Evolutionary conservation across 2,888 invertebrate species (phyloP), one percentile per base, ranked within the genome.

Genomic region (Zele albiditarsus): DNA sequence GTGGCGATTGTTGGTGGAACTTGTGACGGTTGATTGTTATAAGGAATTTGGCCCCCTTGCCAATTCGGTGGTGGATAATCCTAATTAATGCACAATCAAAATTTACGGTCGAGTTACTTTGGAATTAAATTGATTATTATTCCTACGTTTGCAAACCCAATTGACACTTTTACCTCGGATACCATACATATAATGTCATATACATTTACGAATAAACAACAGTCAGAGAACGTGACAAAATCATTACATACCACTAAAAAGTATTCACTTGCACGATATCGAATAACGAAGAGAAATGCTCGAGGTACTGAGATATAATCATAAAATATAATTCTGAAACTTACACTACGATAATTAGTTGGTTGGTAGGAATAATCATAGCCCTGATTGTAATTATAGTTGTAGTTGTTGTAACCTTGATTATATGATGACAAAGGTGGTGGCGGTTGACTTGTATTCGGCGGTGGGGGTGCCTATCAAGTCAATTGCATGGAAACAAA

Each of bases 1-100:
- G 84, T 78, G 14, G 82, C 76, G 71, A 86, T 80, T 3, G 86
- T 76, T 4, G 88, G 84, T 23, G 85, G 84, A 5, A 85, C 84
- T 10, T 85, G 87, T 8, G 87, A 81, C 76, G 86, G 88, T 73
- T 88, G 89, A 80, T 80, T 89, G 81, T 84, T 87, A 83, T 89
- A 89, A 53, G 84, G 80, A 66, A 89, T 87, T 81, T 87, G 88
- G 76, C 79, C 85, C 71, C 85, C 86, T 79, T 86, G 87, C 89
- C 89, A 89, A 74, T 88, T 85, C 2, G 86, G 83, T 62, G 88
- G 86, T 73, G 88, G 86, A 80, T 89, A 89, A 77, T 88, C 88
- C 89, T 89, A 84, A 73, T 80, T 84, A 85, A 85, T 79, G 49
- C 78, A 73, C 75, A 65, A 71, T 77, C 74, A 62, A 27, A 68